Conservation (phyloP, 2,888 invertebrate species). For the Pheosia tremula region DNA sequence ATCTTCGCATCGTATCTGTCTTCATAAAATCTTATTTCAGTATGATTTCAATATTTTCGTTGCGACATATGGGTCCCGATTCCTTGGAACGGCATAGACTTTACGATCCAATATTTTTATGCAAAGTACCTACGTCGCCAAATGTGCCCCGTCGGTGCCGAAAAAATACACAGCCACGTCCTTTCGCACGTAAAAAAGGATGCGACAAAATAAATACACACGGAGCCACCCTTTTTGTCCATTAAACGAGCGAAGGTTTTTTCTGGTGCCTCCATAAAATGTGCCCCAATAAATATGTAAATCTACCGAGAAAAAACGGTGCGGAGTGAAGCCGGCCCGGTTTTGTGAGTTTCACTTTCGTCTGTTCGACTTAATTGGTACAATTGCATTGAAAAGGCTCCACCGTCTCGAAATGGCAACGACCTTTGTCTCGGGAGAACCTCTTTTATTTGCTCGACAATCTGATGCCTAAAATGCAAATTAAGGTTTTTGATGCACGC, state of each 20-base stretch:
- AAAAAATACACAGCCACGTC: constrained; percentile 78
- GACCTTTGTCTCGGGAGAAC: constrained; percentile 57
- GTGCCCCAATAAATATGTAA: constrained; percentile 85
- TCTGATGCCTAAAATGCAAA: constrained; percentile 49
- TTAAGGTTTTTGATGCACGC: constrained; percentile 33
- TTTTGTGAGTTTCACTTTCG: constrained; percentile 80
- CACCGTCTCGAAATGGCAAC: constrained; percentile 55
- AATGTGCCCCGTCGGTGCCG: constrained; percentile 75
- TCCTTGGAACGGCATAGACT: constrained; percentile 66
- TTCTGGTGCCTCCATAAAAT: constrained; percentile 79
- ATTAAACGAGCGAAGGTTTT: constrained; percentile 80
- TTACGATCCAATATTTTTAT: constrained; percentile 83
- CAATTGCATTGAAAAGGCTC: constrained; percentile 65
- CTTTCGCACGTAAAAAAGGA: constrained; percentile 82
- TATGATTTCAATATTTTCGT: constrained; percentile 70
- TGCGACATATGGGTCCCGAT: constrained; percentile 72
- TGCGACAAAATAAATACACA: constrained; percentile 84
- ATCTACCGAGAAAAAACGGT: constrained; percentile 73
- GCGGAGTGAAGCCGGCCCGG: constrained; percentile 54
- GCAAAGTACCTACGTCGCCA: constrained; percentile 79
- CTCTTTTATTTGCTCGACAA: constrained; percentile 44
- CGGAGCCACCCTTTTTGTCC: constrained; percentile 82
- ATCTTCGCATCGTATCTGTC: constrained; percentile 60
- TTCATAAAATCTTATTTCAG: constrained; percentile 71
- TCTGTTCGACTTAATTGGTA: constrained; percentile 74